Evolutionary conservation across 2,888 invertebrate species (phyloP), one percentile per base, ranked within the genome.

Genomic region (Acanthosepion lycidas): DNA sequence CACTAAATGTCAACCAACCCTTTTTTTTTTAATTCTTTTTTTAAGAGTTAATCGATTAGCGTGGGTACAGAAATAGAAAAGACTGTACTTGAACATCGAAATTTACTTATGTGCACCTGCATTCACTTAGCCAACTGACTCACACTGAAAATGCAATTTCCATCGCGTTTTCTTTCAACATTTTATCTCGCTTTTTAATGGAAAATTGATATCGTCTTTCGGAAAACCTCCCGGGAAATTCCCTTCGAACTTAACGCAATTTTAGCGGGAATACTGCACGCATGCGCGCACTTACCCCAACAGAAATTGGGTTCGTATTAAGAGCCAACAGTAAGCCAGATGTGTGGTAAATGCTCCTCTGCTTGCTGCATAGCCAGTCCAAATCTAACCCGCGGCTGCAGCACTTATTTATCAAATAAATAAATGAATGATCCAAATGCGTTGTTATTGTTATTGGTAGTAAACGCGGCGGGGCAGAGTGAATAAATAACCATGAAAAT

Each of bases 131-230:
- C 78, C 78, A 78, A 78, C 78, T 78, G 78, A 78, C 78, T 78
- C 78, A n/a, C 28, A 18, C n/a, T n/a, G 59, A 59, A 59, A 23
- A 59, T n/a, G 20, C n/a, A 78, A 78, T 78, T n/a, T 78, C n/a
- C 78, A 78, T 2, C 12, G n/a, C 28, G 78, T 78, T 64, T 6
- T 64, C 28, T 28, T 78, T n/a, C 78, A 78, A n/a, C 78, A 18
- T 78, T 78, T 78, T n/a, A n/a, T n/a, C n/a, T n/a, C 78, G n/a
- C 15, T 78, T 78, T 78, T 78, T 78, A 78, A 78, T 78, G n/a
- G n/a, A 78, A 78, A 78, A 78, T 78, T 78, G 78, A 78, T 78
- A 78, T 78, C 78, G 78, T 78, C 33, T 78, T 78, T 78, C 78
- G n/a, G n/a, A n/a, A 28, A 78, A n/a, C 78, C n/a, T 15, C 78